These are phyloP conservation scores for Apamea anceps DNA, from an alignment of 2,888 invertebrate species.

Conservation along the genomic window DNA sequence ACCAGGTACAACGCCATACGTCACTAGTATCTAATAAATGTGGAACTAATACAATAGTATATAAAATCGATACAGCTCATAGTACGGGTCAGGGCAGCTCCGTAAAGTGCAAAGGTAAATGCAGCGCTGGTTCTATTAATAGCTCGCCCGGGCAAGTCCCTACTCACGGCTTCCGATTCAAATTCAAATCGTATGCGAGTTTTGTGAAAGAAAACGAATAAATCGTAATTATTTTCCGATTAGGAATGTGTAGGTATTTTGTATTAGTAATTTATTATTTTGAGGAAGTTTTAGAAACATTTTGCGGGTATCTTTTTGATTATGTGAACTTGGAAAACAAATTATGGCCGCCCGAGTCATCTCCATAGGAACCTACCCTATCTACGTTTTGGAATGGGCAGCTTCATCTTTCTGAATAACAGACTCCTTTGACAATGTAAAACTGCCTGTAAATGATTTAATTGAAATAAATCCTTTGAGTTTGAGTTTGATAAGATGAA, in stretches of 20 bases:
- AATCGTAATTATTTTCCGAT: constrained; percentile 11
- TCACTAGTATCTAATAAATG: constrained; percentile 12
- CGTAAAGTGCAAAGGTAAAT: constrained; percentile 83
- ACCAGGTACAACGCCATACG: not conserved
- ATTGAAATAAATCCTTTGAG: not conserved
- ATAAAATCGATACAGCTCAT: constrained; percentile 57
- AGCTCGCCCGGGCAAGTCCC: constrained; percentile 72
- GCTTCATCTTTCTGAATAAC: not conserved
- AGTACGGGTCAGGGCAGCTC: constrained; percentile 60
- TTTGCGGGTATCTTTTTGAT: not conserved
- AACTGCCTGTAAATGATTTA: not conserved
- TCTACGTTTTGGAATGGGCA: not conserved
- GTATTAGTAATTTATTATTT: not conserved
- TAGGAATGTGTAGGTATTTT: not conserved
- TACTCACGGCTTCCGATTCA: constrained; percentile 56
- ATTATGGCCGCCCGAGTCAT: not conserved
- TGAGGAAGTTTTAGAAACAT: not conserved
- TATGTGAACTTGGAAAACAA: not conserved
- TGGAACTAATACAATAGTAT: constrained; percentile 18
- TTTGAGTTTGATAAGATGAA: too few species aligned
- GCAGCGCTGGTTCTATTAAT: constrained; percentile 80
- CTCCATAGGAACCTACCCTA: not conserved
- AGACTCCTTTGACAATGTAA: not conserved
- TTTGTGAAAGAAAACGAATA: constrained; percentile 2
- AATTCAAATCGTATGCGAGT: constrained; percentile 23